Conservation (phyloP, 2,888 invertebrate genomes). For the Cryptosula pallasiana region DNA sequence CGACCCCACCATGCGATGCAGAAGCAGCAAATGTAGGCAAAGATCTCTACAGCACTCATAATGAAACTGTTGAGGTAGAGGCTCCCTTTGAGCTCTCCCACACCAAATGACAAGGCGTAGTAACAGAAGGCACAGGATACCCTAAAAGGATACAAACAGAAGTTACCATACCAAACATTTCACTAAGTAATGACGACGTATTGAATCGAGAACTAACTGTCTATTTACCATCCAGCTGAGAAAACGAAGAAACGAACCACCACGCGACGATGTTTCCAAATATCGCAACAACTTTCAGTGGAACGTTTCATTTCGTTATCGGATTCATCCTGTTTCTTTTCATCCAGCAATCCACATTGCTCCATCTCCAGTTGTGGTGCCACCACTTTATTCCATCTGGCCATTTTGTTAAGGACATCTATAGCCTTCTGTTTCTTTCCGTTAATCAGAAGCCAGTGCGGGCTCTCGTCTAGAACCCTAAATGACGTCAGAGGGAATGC, state of each 20-base stretch:
- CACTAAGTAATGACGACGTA: too few relatives aligned
- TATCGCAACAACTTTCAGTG: not conserved
- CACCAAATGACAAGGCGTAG: conserved; percentile 19
- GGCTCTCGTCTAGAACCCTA: conserved; percentile 12
- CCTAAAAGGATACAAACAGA: conserved; percentile 13
- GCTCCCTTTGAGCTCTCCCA: not conserved
- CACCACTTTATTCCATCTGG: conserved; percentile 10
- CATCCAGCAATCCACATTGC: not conserved
- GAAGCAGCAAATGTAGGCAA: conserved; percentile 19
- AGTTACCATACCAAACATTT: too few relatives aligned
- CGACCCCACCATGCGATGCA: not conserved
- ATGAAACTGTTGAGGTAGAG: conserved; percentile 8
- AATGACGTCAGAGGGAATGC: too few relatives aligned
- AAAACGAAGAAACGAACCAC: not conserved
- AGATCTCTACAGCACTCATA: conserved; percentile 2
- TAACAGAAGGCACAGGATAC: conserved; percentile 16
- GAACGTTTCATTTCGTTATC: not conserved
- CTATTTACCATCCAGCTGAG: conserved; percentile 13
- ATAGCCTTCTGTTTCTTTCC: not conserved
- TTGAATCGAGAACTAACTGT: too few relatives aligned
- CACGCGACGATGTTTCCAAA: not conserved
- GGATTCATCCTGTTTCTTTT: not conserved
- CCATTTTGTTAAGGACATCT: conserved; percentile 13
- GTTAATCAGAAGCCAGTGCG: not conserved
- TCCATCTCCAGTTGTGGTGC: not conserved